These are phyloP conservation scores for Mus pahari DNA, from an alignment of 2,113 vertebrate species.

Conservation along the genomic window DNA sequence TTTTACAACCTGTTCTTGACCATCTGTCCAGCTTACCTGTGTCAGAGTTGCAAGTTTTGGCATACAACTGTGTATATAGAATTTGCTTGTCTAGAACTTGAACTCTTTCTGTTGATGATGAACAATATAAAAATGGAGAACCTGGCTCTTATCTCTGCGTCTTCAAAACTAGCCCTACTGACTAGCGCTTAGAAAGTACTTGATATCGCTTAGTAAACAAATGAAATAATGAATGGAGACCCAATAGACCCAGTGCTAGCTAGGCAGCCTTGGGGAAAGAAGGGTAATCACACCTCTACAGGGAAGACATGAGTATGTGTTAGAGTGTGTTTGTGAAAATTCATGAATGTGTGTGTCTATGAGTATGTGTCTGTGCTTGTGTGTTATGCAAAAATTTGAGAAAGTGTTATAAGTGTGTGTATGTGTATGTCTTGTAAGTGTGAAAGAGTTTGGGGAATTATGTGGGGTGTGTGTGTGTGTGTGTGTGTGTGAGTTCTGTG, in stretches of 20 bases:
- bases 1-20: conserved; percentile 37
- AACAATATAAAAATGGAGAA: not conserved
- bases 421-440: not conserved
- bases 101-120: not conserved
- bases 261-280: not conserved
- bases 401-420: not conserved
- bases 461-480: not conserved
- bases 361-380: not conserved
- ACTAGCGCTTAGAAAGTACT: not conserved
- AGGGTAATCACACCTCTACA: not conserved
- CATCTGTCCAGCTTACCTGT: conserved; percentile 6
- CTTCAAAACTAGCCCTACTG: not conserved
- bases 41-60: not conserved
- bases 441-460: not conserved
- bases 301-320: not conserved
- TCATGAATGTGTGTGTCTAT: not conserved
- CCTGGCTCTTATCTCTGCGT: not conserved
- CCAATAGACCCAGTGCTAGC: not conserved
- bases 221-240: not conserved
- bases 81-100: not conserved
- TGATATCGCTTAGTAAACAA: not conserved
- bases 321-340: not conserved
- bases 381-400: not conserved
- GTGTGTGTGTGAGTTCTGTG: not conserved
- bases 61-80: not conserved